Conservation (phyloP, 2,797 vertebrate species). For the Sparidentex hasta region DNA sequence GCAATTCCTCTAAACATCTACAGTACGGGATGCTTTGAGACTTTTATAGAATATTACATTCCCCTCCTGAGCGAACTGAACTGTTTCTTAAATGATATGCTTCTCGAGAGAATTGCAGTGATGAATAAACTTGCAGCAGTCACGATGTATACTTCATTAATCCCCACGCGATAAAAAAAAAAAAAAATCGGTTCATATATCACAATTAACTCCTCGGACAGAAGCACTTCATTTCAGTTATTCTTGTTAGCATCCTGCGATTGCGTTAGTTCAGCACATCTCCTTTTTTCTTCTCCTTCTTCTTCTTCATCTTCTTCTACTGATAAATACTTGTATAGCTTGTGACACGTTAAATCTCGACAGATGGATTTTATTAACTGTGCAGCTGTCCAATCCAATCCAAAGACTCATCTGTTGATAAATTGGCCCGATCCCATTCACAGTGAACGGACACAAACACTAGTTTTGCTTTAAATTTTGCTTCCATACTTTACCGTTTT, state of each 20-base stretch:
- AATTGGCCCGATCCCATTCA: neutral
- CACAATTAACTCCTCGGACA: neutral
- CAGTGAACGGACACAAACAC: neutral
- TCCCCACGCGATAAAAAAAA: neutral
- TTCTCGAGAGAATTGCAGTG: neutral
- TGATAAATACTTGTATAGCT: neutral
- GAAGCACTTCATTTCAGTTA: neutral
- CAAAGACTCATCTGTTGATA: neutral
- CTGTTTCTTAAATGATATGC: neutral
- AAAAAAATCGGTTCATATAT: neutral
- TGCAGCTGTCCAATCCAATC: constrained; percentile 2
- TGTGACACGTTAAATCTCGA: constrained; percentile 2
- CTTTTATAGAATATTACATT: neutral
- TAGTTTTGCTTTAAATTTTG: neutral
- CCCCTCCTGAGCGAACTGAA: neutral
- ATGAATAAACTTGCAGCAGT: neutral
- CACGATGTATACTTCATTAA: neutral
- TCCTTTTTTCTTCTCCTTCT: too few relatives aligned
- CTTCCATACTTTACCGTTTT: neutral
- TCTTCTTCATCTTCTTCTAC: too few relatives aligned
- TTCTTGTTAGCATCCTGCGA: too few relatives aligned
- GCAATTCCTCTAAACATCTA: neutral
- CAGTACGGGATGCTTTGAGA: neutral
- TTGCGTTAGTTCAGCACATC: neutral
- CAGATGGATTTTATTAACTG: constrained; percentile 17